Evolutionary conservation across 2,888 invertebrate genomes (phyloP).

Genomic region (Lasioglossum zephyrum): DNA sequence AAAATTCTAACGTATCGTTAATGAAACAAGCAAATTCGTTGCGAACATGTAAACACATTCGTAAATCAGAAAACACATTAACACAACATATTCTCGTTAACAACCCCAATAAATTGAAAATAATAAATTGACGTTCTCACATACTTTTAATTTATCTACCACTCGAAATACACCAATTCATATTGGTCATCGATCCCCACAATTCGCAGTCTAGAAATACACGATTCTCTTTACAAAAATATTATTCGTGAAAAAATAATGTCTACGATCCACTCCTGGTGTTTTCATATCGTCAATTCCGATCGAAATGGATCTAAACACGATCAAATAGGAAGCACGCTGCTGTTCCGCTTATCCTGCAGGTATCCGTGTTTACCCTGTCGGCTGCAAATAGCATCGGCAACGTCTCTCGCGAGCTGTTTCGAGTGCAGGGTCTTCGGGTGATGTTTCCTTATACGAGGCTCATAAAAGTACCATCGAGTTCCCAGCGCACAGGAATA

Average conservation of each 20-base stretch:
- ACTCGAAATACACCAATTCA: too few relatives aligned
- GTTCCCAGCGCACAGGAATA: neutral
- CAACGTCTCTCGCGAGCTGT: slow-evolving; percentile 4
- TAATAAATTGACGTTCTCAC: too few relatives aligned
- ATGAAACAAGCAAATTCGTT: too few relatives aligned
- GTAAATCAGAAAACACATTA: too few relatives aligned
- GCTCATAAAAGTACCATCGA: slow-evolving; percentile 17
- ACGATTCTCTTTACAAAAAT: neutral
- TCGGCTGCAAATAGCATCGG: slow-evolving; percentile 29
- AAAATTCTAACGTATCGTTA: too few relatives aligned
- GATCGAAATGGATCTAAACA: slow-evolving; percentile 39
- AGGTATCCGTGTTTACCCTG: slow-evolving; percentile 24
- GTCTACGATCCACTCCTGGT: too few relatives aligned
- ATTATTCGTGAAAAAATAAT: neutral
- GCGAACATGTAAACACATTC: too few relatives aligned
- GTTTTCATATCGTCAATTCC: slow-evolving; percentile 17
- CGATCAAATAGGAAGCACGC: slow-evolving; percentile 54
- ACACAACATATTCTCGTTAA: too few relatives aligned
- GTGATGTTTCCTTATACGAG: slow-evolving; percentile 20
- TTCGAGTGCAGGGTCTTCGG: slow-evolving; percentile 15
- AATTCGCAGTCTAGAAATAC: neutral
- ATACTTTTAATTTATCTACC: too few relatives aligned
- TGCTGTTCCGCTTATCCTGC: slow-evolving; percentile 34
- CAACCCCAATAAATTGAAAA: too few relatives aligned
- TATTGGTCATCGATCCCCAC: too few relatives aligned